Evolutionary conservation across 2,888 invertebrate genomes (phyloP), one percentile per base, ranked within the genome.

Genomic region (Ptychoptera albimana): DNA sequence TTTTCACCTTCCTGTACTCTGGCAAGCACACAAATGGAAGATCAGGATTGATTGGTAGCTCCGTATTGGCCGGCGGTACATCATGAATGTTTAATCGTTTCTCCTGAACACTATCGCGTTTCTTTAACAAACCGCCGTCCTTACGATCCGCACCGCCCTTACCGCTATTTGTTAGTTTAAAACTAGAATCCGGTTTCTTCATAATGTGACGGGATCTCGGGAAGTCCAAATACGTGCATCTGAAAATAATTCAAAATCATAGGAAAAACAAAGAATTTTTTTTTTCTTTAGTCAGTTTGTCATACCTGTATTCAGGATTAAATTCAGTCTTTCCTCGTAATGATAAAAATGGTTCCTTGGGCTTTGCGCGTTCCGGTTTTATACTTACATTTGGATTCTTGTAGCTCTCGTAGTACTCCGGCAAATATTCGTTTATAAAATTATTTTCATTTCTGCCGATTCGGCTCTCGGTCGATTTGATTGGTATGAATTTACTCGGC

Each of bases 321-420:
- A 64, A 66, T 52, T 65, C 65, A 45, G 61, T 56, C 50, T 61
- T 63, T n/a, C 64, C 64, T 40, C 57, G 59, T 9, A 64, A 54
- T 0, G 59, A 57, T n/a, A 66, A 50, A 16, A 57, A 60, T 2
- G 65, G 59, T 37, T 63, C 60, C 1, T 60, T 56, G 15, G 60
- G 58, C 51, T 63, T 66, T 8, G 60, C 61, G 8, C 59, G 56
- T 49, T 64, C 64, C n/a, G 66, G 65, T 51, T 60, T 55, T 37
- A 58, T 55, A 42, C 56, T 62, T 10, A 63, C 52, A 13, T 65
- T 55, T 1, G 64, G 63, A 53, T 64, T 60, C 39, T 60, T 62
- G 53, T 60, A 66, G 53, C 61, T 63, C 52, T 65, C 64, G 47
- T 55, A 55, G 46, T 66, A 65, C 47, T 64, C 64, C 46, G 64